Base-by-base conservation (phyloP, 2,797 vertebrate genomes). In the Alosa sapidissima region DNA sequence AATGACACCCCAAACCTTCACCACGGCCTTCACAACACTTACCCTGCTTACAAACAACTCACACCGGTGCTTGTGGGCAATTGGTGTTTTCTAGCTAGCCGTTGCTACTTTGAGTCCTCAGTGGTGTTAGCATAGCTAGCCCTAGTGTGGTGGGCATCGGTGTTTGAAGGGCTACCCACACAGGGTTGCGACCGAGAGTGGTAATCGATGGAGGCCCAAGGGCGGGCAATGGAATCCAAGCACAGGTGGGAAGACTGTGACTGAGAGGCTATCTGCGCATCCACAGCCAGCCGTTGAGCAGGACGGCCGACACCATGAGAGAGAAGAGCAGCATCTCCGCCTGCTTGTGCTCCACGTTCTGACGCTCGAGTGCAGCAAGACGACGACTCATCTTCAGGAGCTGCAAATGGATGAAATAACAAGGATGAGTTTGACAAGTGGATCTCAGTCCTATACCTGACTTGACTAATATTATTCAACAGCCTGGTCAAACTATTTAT, bases 281-380 rank as follows among this genome's bases (percentile, higher is more conserved):
- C 96, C 96, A 97, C 52, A 97, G 94, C 95, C 96, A 97, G 0
- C 93, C 86, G 87, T 96, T 96, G 86, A 95, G 81, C n/a, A 97
- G 83, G 62, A 93, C 95, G 47, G 93, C 91, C 0, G 93, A 96
- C 82, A 95, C 9, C 75, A 97, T 87, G 84, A 96, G 28, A 0
- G 95, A 95, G 85, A 96, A 95, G 65, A 96, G 21, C 33, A 96
- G 28, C 1, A 92, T 81, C 83, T 97, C 96, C 0, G 93, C 95
- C 82, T 94, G 94, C 3, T 60, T 88, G 89, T 93, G 93, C 54
- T 92, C 88, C 0, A 82, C 21, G 19, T 92, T 91, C 86, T 94
- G 94, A 36, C 94, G 91, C 91, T 98, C 96, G 86, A 97, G 92
- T 0, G 87, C 81, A 0, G 75, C 88, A 49, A 97, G 93, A 33